Conservation (phyloP, 2,113 vertebrate genomes). For the Drymodes brunneopygia region DNA sequence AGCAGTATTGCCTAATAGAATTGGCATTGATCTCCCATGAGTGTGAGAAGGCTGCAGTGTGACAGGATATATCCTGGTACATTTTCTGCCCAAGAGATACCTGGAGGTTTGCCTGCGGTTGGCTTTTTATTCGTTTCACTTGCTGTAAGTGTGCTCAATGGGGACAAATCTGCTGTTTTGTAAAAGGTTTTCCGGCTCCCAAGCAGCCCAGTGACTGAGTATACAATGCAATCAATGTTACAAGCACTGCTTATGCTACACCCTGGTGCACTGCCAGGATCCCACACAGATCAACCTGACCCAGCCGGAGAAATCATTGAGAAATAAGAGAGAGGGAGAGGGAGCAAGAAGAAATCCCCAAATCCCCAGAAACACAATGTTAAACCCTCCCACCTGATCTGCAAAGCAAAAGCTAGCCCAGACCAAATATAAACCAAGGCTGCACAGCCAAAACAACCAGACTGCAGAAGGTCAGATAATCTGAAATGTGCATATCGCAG, state of each 20-base stretch:
- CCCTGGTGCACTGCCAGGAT: constrained; percentile 47
- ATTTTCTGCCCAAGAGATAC: neutral
- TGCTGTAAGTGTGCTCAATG: neutral
- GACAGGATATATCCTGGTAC: neutral
- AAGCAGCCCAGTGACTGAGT: neutral
- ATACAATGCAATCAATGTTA: constrained; percentile 4
- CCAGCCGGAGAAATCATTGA: constrained; percentile 43
- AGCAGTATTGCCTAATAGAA: neutral
- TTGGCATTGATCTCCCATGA: neutral
- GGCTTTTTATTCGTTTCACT: neutral
- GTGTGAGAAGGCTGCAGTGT: neutral
- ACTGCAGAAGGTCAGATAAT: constrained; percentile 64
- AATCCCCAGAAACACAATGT: constrained; percentile 49
- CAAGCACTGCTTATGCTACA: constrained; percentile 34
- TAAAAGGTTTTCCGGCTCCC: constrained; percentile 12
- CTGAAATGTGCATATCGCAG: neutral
- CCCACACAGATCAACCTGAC: constrained; percentile 61
- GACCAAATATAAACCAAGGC: constrained; percentile 68
- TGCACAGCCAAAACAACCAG: constrained; percentile 65
- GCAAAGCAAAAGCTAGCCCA: constrained; percentile 48
- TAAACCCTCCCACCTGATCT: constrained; percentile 64
- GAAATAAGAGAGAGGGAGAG: constrained; percentile 16
- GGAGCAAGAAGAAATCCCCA: constrained; percentile 28
- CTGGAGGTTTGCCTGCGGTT: neutral
- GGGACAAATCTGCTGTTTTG: neutral